These are phyloP conservation scores for Cottoperca gobio DNA, from an alignment of 2,797 vertebrate genomes.

Conservation along the genomic window DNA sequence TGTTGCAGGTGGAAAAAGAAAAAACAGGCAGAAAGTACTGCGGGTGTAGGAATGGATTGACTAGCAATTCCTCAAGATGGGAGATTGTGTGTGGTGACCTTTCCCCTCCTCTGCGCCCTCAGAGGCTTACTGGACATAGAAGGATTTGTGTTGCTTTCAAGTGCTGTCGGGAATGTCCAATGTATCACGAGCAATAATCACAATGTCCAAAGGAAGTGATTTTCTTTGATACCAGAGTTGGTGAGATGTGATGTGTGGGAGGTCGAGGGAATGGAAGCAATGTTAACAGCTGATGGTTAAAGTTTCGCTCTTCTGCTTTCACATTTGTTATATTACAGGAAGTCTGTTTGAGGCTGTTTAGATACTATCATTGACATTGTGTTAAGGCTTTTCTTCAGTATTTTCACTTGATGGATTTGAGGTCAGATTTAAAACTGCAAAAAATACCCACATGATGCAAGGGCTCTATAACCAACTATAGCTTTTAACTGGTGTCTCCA, in stretches of 20 bases:
- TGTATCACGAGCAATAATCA: conserved; percentile 32
- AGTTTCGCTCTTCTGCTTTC: background rate
- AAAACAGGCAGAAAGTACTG: background rate
- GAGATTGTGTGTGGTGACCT: conserved; percentile 64
- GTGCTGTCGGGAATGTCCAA: conserved; percentile 53
- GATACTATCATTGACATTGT: background rate
- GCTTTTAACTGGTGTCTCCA: background rate
- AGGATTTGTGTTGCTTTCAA: conserved; percentile 73
- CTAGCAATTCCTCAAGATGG: conserved; percentile 24
- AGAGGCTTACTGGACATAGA: conserved; percentile 60
- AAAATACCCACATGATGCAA: background rate
- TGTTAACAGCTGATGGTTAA: background rate
- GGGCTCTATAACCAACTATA: no score
- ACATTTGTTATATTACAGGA: no score
- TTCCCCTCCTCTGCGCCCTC: conserved; percentile 62
- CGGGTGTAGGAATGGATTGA: conserved; percentile 9
- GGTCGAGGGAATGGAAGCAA: background rate
- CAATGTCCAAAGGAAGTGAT: conserved; percentile 22
- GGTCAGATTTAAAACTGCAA: background rate
- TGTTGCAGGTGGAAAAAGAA: background rate
- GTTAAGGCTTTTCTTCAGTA: background rate
- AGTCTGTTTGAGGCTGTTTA: background rate
- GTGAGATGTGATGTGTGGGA: background rate
- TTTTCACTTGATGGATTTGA: conserved; percentile 4
- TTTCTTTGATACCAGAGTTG: conserved; percentile 9